A percentile compares a stretch with the other conserved stretches of the same genome.
Evolutionary conservation across 2,888 invertebrate genomes (phyloP).

Genomic region (Pteria penguin): DNA sequence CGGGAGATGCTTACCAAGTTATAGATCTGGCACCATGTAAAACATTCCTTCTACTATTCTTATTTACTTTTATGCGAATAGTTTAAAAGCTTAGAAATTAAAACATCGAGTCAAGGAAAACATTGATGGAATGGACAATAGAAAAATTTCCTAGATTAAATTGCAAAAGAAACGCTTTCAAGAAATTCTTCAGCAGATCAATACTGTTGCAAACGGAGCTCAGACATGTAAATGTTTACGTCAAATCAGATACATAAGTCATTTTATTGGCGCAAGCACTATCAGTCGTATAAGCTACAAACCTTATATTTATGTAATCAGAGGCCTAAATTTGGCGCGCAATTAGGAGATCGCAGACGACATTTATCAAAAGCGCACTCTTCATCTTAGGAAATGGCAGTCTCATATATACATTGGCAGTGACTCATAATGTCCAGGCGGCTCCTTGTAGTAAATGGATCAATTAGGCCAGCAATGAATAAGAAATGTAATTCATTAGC

Average conservation of each 20-base stretch:
- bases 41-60: too few species aligned
- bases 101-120: too few species aligned
- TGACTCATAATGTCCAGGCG: background rate
- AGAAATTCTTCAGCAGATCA: too few species aligned
- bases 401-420: background rate
- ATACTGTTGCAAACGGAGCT: too few species aligned
- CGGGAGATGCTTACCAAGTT: too few species aligned
- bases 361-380: background rate
- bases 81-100: too few species aligned
- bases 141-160: too few species aligned
- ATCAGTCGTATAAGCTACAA: background rate
- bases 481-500: background rate
- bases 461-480: constrained; percentile 4
- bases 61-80: too few species aligned
- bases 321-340: background rate
- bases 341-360: background rate
- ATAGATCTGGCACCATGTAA: too few species aligned
- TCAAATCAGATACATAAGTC: background rate
- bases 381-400: background rate
- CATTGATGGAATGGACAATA: too few species aligned
- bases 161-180: too few species aligned
- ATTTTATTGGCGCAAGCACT: background rate
- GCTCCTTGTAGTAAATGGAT: background rate
- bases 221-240: too few species aligned
- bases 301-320: background rate